Evolutionary conservation across 2,797 vertebrate species (phyloP).

Genomic region (Hapalemur alaotrensis): DNA sequence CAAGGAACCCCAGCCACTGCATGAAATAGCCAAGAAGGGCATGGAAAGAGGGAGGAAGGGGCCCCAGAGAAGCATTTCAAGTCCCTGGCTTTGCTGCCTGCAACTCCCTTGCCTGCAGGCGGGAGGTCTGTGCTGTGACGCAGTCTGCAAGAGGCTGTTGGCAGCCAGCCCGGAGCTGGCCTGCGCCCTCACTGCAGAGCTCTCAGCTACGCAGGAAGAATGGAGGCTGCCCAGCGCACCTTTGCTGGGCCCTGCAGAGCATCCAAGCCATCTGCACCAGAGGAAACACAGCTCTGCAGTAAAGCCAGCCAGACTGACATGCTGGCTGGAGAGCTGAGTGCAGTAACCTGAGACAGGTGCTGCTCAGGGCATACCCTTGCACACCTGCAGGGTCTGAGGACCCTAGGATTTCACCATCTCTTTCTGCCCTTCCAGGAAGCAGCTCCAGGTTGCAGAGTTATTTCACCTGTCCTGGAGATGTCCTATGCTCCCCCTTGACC

Average conservation of each 20-base stretch:
- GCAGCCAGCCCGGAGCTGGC: constrained; percentile 69
- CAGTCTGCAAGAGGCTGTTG: constrained; percentile 57
- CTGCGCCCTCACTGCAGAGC: constrained; percentile 31
- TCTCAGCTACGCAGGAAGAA: neutral
- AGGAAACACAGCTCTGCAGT: neutral
- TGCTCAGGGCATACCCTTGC: neutral
- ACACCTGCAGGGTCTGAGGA: neutral
- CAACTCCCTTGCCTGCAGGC: constrained; percentile 18
- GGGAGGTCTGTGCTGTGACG: constrained; percentile 38
- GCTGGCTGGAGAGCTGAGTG: neutral
- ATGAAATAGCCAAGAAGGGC: neutral
- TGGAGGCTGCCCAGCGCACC: neutral
- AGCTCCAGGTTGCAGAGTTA: neutral
- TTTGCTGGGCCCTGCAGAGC: neutral
- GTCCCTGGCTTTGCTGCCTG: neutral
- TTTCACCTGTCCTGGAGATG: neutral
- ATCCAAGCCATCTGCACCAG: neutral
- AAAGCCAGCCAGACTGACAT: neutral
- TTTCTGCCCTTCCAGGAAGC: neutral
- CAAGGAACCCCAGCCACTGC: neutral
- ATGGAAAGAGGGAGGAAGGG: neutral
- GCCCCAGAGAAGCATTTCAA: neutral
- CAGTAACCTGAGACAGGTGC: neutral
- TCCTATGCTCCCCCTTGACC: neutral
- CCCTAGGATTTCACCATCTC: neutral